Evolutionary conservation across 2,113 vertebrate species (phyloP).

Genomic region (Conger conger): DNA sequence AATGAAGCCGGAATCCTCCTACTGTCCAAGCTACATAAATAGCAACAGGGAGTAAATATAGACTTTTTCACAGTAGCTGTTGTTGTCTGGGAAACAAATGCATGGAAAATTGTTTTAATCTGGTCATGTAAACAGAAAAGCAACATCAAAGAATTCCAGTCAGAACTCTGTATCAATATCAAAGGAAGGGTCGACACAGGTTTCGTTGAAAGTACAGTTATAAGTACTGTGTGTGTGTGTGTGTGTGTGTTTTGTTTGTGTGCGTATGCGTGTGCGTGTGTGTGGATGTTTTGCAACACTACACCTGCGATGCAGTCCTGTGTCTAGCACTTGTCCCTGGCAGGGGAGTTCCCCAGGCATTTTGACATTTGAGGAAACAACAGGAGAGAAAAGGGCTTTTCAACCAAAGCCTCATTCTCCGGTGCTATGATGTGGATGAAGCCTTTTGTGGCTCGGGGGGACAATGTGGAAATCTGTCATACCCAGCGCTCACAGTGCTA

Average conservation of each 20-base stretch:
- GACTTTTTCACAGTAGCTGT: background rate
- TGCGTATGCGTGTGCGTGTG: background rate
- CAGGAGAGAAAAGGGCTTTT: background rate
- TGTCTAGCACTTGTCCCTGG: background rate
- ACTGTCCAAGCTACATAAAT: background rate
- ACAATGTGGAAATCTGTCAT: background rate
- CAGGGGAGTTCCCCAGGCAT: background rate
- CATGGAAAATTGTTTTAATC: background rate
- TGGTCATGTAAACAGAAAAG: background rate
- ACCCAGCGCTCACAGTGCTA: background rate
- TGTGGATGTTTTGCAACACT: background rate
- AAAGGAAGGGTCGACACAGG: background rate
- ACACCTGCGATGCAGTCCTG: background rate
- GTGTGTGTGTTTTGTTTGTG: constrained; percentile 2
- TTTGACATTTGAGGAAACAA: constrained; percentile 1
- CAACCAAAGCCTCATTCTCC: background rate
- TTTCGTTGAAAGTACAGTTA: background rate
- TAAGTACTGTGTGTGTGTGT: background rate
- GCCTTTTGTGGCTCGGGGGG: background rate
- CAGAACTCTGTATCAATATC: background rate
- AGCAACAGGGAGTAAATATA: too few species aligned
- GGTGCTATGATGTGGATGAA: background rate
- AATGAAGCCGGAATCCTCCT: background rate
- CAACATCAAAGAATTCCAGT: background rate
- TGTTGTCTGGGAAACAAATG: background rate